Evolutionary conservation across 2,888 invertebrate genomes (phyloP), one percentile per base, ranked within the genome.

Genomic region (Lasioglossum lativentre): DNA sequence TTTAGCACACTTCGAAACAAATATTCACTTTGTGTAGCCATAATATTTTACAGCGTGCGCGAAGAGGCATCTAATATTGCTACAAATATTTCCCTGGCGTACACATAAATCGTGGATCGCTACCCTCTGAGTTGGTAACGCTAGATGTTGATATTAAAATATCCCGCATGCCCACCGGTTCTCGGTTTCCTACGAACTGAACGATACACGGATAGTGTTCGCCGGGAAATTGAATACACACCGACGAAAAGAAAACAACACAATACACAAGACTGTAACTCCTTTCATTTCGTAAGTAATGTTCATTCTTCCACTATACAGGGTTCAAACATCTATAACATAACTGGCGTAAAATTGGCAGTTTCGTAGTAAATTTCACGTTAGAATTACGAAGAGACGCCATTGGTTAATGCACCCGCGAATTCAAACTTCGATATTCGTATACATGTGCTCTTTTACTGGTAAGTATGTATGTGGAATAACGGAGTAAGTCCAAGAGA

Each of bases 111-210:
- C 85, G 78, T 84, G 83, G 75, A 82, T 87, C 42, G 75, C 78
- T 78, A 42, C 75, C 63, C 73, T 76, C 47, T 30, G 79, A 88
- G 88, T 86, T 72, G 76, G 80, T 84, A 84, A 84, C 74, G 80
- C 38, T 83, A 78, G 86, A 85, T 78, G 79, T 78, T 85, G 74
- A 83, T 90, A 90, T 90, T 90, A 90, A 88, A 88, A 89, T 89
- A 89, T 90, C 80, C 82, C 75, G 83, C 83, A 89, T 88, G 83
- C 83, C 81, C 83, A 77, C 82, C 42, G 66, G 75, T 40, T 79
- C 78, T 74, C 85, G 83, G 85, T 89, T 89, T 88, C 81, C 79
- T 85, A 81, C 66, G 74, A 79, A 89, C 89, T 86, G 85, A 86
- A 89, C 83, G 79, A 81, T 47, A 47, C 63, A 2, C 63, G 27